phyloP scores from a whole-genome alignment of 2,113 vertebrate species.

The Scopus umbretta region DNA sequence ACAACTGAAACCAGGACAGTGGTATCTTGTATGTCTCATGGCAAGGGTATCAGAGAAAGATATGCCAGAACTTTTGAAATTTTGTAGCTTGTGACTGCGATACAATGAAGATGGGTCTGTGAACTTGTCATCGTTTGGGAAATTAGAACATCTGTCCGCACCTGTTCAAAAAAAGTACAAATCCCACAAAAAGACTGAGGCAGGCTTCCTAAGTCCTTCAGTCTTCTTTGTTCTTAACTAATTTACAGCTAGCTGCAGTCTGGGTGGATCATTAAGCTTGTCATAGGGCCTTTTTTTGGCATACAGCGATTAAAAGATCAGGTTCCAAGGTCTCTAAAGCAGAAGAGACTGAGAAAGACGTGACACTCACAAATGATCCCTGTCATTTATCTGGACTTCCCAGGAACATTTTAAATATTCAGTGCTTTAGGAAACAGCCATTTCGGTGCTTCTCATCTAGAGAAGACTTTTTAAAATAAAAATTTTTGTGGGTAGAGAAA shows the following conservation, averaged over 20 bases:
- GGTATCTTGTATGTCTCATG: background rate
- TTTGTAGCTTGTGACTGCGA: background rate
- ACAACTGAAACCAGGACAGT: too few species aligned
- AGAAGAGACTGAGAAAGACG: background rate
- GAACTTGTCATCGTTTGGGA: background rate
- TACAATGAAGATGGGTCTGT: background rate
- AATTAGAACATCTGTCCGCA: background rate
- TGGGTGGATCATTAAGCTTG: background rate
- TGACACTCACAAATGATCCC: background rate
- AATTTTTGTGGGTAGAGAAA: background rate
- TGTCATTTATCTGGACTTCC: background rate
- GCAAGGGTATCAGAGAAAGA: background rate
- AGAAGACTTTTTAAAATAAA: background rate
- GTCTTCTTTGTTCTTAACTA: background rate
- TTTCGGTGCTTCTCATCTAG: background rate
- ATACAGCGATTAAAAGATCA: background rate
- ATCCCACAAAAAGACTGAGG: background rate
- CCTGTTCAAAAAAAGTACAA: background rate
- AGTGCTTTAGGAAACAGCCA: background rate
- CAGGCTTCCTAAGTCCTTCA: background rate
- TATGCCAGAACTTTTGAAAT: background rate
- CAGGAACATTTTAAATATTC: background rate
- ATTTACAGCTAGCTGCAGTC: background rate
- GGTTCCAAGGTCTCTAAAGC: background rate
- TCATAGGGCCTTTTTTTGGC: background rate